Percentiles rank a stretch among this genome's conserved stretches.
Evolutionary conservation across 2,797 vertebrate species (phyloP).

Genomic region (Sardinella longiceps): DNA sequence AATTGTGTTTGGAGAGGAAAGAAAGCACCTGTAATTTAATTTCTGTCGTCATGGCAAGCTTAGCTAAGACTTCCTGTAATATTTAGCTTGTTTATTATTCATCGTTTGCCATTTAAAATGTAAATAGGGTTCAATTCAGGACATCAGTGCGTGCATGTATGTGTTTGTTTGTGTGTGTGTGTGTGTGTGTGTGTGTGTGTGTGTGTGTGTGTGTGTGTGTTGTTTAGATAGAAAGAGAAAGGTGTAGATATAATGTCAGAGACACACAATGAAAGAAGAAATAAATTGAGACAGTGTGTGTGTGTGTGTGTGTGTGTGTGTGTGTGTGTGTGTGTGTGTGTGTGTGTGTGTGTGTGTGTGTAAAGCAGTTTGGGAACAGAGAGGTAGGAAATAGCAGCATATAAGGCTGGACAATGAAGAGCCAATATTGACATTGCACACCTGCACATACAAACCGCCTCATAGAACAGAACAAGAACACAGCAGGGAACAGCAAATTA

Average conservation of each 20-base stretch:
- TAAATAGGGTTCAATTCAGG: constrained; percentile 13
- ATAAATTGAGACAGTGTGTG: not conserved
- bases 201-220: not conserved
- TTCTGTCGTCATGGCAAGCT: not conserved
- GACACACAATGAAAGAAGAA: not conserved
- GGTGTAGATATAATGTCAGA: not conserved
- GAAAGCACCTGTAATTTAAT: constrained; percentile 28
- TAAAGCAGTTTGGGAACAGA: not conserved
- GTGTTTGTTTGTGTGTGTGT: not conserved
- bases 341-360: not conserved
- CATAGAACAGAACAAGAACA: not conserved
- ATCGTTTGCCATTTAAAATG: constrained; percentile 25
- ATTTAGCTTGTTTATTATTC: constrained; percentile 44
- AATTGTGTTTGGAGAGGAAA: constrained; percentile 34
- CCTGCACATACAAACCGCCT: not conserved
- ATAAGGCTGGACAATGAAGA: not conserved
- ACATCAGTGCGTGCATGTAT: constrained; percentile 23
- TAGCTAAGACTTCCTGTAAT: constrained; percentile 15
- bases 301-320: constrained; percentile 16
- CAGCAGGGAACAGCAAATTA: not conserved
- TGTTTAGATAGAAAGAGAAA: not conserved
- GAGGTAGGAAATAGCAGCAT: not conserved
- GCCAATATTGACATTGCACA: not conserved
- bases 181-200: constrained; percentile 14
- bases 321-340: constrained; percentile 5